Conservation (phyloP, 1,140 invertebrate genomes). For the Drosophila tsacasi region DNA sequence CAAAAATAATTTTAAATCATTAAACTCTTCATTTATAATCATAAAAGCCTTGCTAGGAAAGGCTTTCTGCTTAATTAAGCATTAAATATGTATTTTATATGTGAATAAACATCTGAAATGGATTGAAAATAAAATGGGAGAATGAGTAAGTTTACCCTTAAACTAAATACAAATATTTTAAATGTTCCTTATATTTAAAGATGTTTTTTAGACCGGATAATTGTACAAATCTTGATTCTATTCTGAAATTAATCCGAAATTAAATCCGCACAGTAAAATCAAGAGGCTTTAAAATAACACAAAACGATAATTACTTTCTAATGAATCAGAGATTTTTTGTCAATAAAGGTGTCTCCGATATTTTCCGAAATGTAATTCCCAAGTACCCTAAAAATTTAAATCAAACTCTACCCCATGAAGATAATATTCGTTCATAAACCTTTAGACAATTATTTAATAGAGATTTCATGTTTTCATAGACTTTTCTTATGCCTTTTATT, state of each 20-base stretch:
- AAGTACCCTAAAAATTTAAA: too few relatives aligned
- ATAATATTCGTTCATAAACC: neutral
- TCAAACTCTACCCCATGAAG: neutral
- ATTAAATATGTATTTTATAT: neutral
- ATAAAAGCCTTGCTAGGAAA: neutral
- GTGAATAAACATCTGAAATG: neutral
- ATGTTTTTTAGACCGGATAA: neutral
- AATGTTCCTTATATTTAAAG: neutral
- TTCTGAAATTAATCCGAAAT: neutral
- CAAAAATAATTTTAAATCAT: neutral
- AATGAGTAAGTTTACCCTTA: fast-evolving
- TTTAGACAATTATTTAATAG: constrained; percentile 6
- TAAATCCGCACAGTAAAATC: neutral
- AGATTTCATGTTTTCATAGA: constrained; percentile 1
- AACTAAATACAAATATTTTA: neutral
- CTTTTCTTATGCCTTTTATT: neutral
- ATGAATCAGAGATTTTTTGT: neutral
- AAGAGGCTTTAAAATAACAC: neutral
- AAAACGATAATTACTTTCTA: neutral
- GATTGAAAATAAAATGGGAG: too few relatives aligned
- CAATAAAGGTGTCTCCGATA: neutral
- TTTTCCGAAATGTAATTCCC: neutral
- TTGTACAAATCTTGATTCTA: neutral
- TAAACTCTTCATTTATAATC: neutral
- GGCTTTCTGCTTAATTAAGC: too few relatives aligned